Percentiles rank a stretch among this genome's conserved stretches.
phyloP scores from a whole-genome alignment of 2,797 vertebrate species.

The Neostethus bicornis region DNA sequence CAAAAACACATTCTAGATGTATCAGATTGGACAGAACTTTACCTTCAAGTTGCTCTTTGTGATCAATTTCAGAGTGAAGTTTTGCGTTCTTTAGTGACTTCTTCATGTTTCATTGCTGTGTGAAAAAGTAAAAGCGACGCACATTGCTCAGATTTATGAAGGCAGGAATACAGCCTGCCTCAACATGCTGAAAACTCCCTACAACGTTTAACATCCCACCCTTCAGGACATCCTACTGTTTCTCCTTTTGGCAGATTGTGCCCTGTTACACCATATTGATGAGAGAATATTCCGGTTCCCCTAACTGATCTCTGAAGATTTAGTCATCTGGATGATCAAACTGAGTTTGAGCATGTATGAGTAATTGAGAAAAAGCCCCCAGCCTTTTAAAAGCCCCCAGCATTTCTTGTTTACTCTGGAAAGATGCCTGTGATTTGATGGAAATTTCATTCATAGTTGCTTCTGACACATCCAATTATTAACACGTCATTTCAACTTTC shows the following conservation, averaged over 20 bases:
- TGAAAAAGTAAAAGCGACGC: background rate
- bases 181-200: constrained; percentile 54
- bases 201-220: constrained; percentile 37
- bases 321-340: no score
- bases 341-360: no score
- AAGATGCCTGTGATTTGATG: no score
- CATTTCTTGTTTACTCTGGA: no score
- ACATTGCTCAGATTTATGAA: constrained; percentile 8
- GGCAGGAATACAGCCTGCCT: constrained; percentile 54
- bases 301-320: no score
- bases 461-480: no score
- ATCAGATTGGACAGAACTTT: background rate
- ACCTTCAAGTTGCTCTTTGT: constrained; percentile 43
- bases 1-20: background rate
- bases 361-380: no score
- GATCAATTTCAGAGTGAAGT: constrained; percentile 20
- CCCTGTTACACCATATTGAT: constrained; percentile 2
- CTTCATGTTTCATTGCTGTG: constrained; percentile 13
- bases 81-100: constrained; percentile 44
- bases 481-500: no score
- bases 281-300: background rate
- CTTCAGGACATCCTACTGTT: background rate
- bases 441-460: no score
- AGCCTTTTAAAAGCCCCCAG: no score
- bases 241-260: constrained; percentile 21